Base-by-base conservation (phyloP, 2,797 vertebrate species). In the Ciconia nigra region DNA sequence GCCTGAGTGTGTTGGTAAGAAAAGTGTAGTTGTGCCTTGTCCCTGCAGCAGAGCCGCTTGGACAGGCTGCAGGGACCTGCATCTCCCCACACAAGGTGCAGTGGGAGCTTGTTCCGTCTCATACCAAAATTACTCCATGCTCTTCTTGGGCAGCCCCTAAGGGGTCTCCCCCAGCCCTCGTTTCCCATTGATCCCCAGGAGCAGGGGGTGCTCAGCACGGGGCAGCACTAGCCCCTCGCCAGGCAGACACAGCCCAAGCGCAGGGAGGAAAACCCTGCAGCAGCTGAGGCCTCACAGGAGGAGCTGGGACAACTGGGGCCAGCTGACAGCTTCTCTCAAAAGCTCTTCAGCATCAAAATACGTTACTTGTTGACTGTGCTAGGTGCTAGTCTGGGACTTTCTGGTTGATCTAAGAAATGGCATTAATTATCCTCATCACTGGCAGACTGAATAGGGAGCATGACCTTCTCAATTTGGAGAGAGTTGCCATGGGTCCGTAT, bases 81-180 rank as follows among this genome's bases (percentile, higher is more conserved):
- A 8, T 76, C 44, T 70, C 63, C 42, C 15, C 6, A 37, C n/a
- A 17, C 5, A 26, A 78, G 37, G 17, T 8, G 6, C 25, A 29
- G 28, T 1, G 5, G 20, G 10, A 89, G 44, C 51, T 85, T 2
- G 0, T 66, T 71, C 21, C n/a, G 35, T 28, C 17, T 55, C 1
- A 0, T 25, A 41, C 31, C 7, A 7, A 57, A 83, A 83, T 41
- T 18, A 42, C 6, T 66, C 35, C 1, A 0, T 29, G 51, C 58
- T 39, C 25, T 59, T 35, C 57, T 47, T 35, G 29, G 13, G 52
- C 33, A 42, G 37, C 29, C 10, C 8, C 14, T 42, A 24, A 71
- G n/a, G 15, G 14, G 9, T 37, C 6, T 2, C 15, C 46, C 13
- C 2, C 4, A 77, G 66, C 37, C 18, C 11, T 54, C 0, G 0